These are phyloP conservation scores for Typhlichthys subterraneus DNA, from an alignment of 2,797 vertebrate species.

Conservation along the genomic window DNA sequence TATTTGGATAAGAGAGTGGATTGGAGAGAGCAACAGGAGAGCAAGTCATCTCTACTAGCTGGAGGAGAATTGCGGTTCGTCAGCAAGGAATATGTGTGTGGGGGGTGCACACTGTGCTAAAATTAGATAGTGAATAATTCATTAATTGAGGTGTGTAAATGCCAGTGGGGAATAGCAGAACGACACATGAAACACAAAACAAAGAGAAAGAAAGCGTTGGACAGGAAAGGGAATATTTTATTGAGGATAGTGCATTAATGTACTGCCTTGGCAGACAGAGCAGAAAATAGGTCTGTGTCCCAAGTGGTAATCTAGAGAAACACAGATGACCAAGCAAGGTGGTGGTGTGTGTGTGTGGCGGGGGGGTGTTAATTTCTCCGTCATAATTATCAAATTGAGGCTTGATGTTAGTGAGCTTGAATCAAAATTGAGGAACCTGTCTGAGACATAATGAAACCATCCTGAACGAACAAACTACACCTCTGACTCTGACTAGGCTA, in stretches of 20 bases:
- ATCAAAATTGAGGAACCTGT: background rate
- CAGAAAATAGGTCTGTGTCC: background rate
- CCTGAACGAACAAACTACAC: too few species aligned
- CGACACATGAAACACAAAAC: background rate
- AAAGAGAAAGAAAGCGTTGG: background rate
- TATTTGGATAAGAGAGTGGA: too few species aligned
- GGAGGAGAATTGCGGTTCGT: too few species aligned
- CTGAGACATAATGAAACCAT: too few species aligned
- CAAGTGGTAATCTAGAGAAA: background rate
- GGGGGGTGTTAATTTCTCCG: too few species aligned
- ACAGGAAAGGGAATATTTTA: background rate
- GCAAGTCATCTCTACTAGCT: too few species aligned
- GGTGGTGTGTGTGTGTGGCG: too few species aligned
- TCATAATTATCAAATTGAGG: background rate
- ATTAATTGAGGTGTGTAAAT: slow-evolving; percentile 37
- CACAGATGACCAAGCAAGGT: background rate
- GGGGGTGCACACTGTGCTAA: slow-evolving; percentile 3
- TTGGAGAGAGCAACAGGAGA: too few species aligned
- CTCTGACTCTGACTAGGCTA: too few species aligned
- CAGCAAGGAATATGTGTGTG: background rate
- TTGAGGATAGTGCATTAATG: slow-evolving; percentile 12
- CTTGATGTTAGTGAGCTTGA: background rate
- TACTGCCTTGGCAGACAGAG: slow-evolving; percentile 10
- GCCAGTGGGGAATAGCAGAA: slow-evolving; percentile 10
- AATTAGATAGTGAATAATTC: slow-evolving; percentile 30